Conservation (phyloP, 2,113 vertebrate species). For the Isurus oxyrinchus region DNA sequence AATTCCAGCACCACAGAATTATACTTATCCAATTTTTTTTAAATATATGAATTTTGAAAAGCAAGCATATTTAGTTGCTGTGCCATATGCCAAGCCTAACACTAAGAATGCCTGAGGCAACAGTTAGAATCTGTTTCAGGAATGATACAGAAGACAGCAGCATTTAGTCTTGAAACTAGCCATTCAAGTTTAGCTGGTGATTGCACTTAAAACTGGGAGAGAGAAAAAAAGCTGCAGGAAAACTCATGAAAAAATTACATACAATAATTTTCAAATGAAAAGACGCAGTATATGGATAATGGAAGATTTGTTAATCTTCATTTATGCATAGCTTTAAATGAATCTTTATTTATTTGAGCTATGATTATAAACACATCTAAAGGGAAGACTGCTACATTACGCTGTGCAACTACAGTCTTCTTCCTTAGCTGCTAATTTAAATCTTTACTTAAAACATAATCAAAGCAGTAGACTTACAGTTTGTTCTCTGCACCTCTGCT, state of each 20-base stretch:
- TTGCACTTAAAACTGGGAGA: neutral
- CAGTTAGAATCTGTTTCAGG: slow-evolving; percentile 8
- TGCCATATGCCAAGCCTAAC: neutral
- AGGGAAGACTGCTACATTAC: neutral
- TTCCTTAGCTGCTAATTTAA: neutral
- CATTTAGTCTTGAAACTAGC: neutral
- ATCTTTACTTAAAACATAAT: neutral
- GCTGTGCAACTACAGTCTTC: neutral
- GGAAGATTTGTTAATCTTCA: neutral
- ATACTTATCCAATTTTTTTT: neutral
- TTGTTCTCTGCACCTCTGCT: neutral
- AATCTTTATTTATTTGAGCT: neutral
- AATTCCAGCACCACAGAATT: neutral
- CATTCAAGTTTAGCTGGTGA: neutral
- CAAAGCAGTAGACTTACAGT: neutral
- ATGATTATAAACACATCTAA: neutral
- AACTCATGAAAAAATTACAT: neutral
- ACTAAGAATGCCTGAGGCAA: neutral
- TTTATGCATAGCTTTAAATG: neutral
- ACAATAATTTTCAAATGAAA: neutral
- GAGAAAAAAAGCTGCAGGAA: neutral
- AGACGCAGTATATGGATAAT: neutral
- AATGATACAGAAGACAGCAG: neutral
- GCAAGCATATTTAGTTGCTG: neutral
- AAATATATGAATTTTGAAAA: neutral